These are phyloP conservation scores for Pithys albifrons DNA, from an alignment of 2,113 vertebrate genomes.

Conservation along the genomic window DNA sequence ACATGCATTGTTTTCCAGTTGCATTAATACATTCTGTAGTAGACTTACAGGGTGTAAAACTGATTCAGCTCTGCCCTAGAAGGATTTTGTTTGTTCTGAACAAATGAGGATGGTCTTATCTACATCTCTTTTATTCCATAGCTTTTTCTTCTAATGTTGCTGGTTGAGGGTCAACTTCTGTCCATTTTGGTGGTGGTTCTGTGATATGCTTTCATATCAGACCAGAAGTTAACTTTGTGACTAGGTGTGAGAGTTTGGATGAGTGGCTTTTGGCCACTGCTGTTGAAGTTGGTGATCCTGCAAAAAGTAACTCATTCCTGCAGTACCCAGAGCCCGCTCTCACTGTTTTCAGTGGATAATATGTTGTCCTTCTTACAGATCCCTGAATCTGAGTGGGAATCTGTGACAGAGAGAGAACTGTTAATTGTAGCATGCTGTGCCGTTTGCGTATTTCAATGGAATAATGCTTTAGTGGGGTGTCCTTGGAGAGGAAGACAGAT, in stretches of 20 bases:
- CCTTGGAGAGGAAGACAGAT: neutral
- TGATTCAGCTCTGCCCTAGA: neutral
- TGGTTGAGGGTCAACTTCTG: neutral
- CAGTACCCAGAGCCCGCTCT: neutral
- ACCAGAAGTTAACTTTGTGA: neutral
- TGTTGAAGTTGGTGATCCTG: neutral
- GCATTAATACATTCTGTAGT: neutral
- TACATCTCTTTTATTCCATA: neutral
- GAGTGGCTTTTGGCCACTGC: neutral
- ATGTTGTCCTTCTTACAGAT: neutral
- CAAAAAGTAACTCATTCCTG: neutral
- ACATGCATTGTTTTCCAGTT: neutral
- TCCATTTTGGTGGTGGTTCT: neutral
- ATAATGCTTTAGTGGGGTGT: neutral
- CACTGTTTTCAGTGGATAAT: neutral
- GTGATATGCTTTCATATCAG: neutral
- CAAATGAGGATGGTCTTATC: neutral
- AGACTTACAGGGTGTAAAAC: neutral
- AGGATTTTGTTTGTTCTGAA: neutral
- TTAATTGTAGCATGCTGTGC: neutral
- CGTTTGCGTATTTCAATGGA: neutral
- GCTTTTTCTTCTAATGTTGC: conserved; percentile 1
- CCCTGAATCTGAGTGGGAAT: neutral
- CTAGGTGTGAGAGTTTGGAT: neutral
- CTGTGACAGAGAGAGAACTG: neutral